phyloP scores from a whole-genome alignment of 2,888 invertebrate species.

The Gortyna flavago region DNA sequence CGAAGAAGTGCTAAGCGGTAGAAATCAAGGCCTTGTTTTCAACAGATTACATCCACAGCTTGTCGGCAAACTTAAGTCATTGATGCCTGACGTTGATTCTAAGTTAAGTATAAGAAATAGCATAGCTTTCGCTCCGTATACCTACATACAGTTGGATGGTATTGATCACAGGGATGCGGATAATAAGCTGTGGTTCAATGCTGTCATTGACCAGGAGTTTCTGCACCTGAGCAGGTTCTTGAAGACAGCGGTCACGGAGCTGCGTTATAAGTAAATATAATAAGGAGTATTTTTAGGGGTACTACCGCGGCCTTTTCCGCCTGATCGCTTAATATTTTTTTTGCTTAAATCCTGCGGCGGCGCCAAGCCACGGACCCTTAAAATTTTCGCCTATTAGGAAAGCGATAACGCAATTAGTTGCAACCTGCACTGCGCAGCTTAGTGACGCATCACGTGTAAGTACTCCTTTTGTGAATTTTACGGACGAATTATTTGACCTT shows the following conservation, averaged over 20 bases:
- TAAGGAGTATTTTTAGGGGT: constrained; percentile 9
- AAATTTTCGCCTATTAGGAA: too few species aligned
- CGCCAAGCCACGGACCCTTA: too few species aligned
- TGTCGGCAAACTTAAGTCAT: constrained; percentile 73
- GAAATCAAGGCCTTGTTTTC: constrained; percentile 78
- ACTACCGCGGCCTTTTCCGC: too few species aligned
- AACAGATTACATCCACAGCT: constrained; percentile 77
- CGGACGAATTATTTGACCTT: too few species aligned
- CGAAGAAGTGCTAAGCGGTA: constrained; percentile 74
- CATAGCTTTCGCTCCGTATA: constrained; percentile 82
- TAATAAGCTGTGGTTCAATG: constrained; percentile 77
- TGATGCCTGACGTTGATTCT: constrained; percentile 78
- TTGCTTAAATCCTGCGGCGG: too few species aligned
- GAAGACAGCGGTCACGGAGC: constrained; percentile 73
- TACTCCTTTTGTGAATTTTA: too few species aligned
- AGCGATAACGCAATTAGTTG: too few species aligned
- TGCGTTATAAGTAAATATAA: constrained; percentile 60
- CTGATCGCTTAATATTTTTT: too few species aligned
- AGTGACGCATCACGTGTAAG: too few species aligned
- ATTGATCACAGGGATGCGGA: constrained; percentile 71
- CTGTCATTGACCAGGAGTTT: constrained; percentile 76
- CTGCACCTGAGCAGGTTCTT: constrained; percentile 74
- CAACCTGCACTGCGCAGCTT: too few species aligned
- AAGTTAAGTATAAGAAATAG: constrained; percentile 81
- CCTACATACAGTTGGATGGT: constrained; percentile 71